Base-by-base conservation (phyloP, 2,888 invertebrate genomes). In the Norana najaformis region DNA sequence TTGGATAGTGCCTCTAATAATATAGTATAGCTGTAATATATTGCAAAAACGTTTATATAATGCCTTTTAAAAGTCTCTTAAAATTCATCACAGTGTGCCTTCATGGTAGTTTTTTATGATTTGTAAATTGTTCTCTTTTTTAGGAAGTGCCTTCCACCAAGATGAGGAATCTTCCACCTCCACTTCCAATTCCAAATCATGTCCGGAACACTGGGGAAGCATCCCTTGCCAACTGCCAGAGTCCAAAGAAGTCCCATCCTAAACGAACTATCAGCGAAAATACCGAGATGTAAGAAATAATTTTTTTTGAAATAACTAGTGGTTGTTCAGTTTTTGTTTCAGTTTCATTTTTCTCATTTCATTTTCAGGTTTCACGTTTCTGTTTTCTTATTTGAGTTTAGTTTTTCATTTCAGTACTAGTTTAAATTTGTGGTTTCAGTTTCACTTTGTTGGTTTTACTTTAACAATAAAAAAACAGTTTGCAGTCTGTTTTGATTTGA, bases 111-210 rank as follows among this genome's bases (percentile, higher is more conserved):
- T 47, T n/a, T 23, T 8, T 8, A 69, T 8, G 14, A n/a, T n/a
- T 69, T 69, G 69, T 69, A 8, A n/a, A 69, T 85, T 85, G 8
- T 8, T 85, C 36, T 14, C 34, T 53, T 85, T 85, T 30, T 35
- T 36, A 85, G 85, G 85, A 85, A 3, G 23, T 37, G 37, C 37
- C 85, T 37, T 85, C 85, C 13, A 37, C 37, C 20, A 85, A 85
- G 36, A 36, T 85, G 37, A 85, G 35, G 34, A 85, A 34, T 37
- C 37, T 85, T 35, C 85, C 85, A 85, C 85, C 85, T 35, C 85
- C 85, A 36, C 85, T 85, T 35, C 85, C 85, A 37, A 85, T 85
- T 36, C 85, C 85, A n/a, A 85, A 36, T 35, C 37, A 85, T 85
- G 36, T 37, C 37, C 85, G 85, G 36, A 85, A 37, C 37, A 85